Evolutionary conservation across 2,888 invertebrate species (phyloP), one percentile per base, ranked within the genome.

Genomic region (Scrobipalpa atriplicella): DNA sequence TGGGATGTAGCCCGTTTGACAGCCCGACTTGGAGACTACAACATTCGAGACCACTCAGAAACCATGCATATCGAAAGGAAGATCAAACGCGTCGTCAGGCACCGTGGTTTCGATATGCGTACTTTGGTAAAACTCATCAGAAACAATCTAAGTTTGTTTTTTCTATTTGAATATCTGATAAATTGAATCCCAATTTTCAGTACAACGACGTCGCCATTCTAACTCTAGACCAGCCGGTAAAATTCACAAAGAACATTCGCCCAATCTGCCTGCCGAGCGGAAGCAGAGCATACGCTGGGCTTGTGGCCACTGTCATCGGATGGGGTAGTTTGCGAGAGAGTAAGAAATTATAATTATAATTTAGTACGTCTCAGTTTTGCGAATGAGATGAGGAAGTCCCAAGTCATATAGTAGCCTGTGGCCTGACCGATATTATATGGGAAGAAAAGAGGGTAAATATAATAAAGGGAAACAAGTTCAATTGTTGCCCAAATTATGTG

Each of bases 321-420:
- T 98, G 98, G 98, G 98, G 97, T 61, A 97, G 97, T 78, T 90
- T 97, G 71, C 90, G 95, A 78, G 97, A 97, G 87, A 95, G 96
- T 96, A 80, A 93, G 94, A 87, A 47, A n/a, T n/a, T 56, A 21
- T 56, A 56, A 18, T 19, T 19, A 38, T 36, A 13, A 13, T 13
- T 11, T 13, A 11, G 11, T 6, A 39, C 1, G 1, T 6, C 8
- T 39, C 39, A 10, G 5, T 29, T 29, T 3, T 29, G 2, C 29
- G 5, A 29, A 29, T 29, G 29, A 29, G 29, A 29, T 29, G 29
- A 29, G 5, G 29, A 29, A 29, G 29, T 29, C 29, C 29, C 29
- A 29, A 29, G 29, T 3, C 29, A 29, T 29, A 29, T 29, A n/a
- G n/a, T n/a, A n/a, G n/a, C 29, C 29, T 29, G 2, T 29, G 29